These are phyloP conservation scores for Lates japonicus DNA, from an alignment of 2,797 vertebrate genomes.

Conservation along the genomic window DNA sequence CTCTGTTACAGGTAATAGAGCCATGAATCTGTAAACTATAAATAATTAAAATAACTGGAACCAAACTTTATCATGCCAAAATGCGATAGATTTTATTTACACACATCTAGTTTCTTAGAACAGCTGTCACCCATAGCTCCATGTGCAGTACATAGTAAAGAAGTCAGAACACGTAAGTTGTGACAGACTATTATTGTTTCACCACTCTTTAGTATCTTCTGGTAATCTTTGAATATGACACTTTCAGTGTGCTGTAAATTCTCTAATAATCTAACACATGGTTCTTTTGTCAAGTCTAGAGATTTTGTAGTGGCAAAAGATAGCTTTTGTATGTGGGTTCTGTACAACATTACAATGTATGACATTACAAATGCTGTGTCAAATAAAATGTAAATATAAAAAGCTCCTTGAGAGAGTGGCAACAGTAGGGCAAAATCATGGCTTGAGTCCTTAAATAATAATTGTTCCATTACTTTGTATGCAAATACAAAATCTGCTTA, in stretches of 20 bases:
- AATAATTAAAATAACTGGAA: conserved; percentile 22
- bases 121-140: conserved; percentile 66
- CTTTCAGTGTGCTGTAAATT: conserved; percentile 66
- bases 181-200: conserved; percentile 31
- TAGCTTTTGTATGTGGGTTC: conserved; percentile 78
- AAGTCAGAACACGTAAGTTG: conserved; percentile 56
- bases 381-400: conserved; percentile 53
- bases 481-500: conserved; percentile 51
- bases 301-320: conserved; percentile 68
- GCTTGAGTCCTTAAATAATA: conserved; percentile 25
- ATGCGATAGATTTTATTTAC: conserved; percentile 89
- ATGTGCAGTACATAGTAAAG: conserved; percentile 47
- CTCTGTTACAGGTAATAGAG: background rate
- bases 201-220: conserved; percentile 33
- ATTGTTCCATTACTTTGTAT: conserved; percentile 28
- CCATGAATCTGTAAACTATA: background rate
- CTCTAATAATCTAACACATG: conserved; percentile 68
- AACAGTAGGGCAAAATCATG: conserved; percentile 47
- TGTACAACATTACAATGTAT: conserved; percentile 85
- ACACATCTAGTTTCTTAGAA: conserved; percentile 80
- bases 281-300: conserved; percentile 72
- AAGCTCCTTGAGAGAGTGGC: conserved; percentile 34
- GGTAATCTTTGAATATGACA: conserved; percentile 57
- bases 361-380: conserved; percentile 58
- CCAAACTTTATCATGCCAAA: conserved; percentile 77